Evolutionary conservation across 2,888 invertebrate genomes (phyloP).

Genomic region (Meloe dianella): DNA sequence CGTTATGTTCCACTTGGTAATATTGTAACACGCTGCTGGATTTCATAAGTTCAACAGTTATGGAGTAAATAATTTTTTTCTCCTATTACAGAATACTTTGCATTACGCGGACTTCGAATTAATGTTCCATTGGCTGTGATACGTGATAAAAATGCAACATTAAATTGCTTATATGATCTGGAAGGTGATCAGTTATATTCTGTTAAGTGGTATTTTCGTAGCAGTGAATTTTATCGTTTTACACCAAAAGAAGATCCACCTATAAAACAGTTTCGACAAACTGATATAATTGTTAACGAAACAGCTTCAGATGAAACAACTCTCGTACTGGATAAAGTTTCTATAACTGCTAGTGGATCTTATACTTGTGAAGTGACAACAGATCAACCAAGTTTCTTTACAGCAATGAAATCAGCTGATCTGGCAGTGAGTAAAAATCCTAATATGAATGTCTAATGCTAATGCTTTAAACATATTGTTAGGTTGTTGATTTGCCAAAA

Average conservation of each 20-base stretch:
- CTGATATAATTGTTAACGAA: constrained; percentile 69
- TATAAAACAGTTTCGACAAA: constrained; percentile 65
- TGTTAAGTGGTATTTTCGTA: constrained; percentile 73
- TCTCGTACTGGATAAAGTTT: constrained; percentile 52
- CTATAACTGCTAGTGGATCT: constrained; percentile 51
- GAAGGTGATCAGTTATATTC: constrained; percentile 71
- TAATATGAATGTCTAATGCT: constrained; percentile 49
- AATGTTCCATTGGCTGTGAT: constrained; percentile 71
- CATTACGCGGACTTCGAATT: constrained; percentile 70
- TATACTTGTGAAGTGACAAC: constrained; percentile 58
- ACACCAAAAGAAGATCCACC: constrained; percentile 69
- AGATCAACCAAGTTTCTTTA: constrained; percentile 58
- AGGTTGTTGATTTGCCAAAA: constrained; percentile 62
- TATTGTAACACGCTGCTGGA: too few relatives aligned
- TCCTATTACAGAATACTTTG: constrained; percentile 44
- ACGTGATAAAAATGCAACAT: constrained; percentile 67
- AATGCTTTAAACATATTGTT: constrained; percentile 61
- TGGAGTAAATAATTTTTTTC: too few relatives aligned
- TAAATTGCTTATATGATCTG: constrained; percentile 70
- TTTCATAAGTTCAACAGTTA: too few relatives aligned
- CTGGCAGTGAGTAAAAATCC: constrained; percentile 61
- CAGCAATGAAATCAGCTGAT: constrained; percentile 50
- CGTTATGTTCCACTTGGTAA: too few relatives aligned
- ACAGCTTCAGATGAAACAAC: constrained; percentile 56
- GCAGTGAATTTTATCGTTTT: constrained; percentile 68